phyloP scores from a whole-genome alignment of 2,888 invertebrate species.

The Trichogramma evanescens region DNA sequence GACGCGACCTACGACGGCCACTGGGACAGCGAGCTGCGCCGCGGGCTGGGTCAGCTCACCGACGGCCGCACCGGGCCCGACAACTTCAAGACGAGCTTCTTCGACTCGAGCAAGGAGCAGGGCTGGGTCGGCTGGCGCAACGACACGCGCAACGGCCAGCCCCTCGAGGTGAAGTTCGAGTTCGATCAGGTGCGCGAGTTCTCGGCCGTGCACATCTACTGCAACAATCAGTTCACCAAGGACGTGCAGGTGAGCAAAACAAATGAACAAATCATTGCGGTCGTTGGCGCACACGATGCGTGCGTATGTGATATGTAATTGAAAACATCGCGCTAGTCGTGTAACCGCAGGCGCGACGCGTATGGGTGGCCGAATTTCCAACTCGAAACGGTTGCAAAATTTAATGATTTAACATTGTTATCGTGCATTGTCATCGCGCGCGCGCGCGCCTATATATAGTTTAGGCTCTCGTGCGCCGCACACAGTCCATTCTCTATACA shows the following conservation, averaged over 20 bases:
- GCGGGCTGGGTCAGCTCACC: constrained; percentile 78
- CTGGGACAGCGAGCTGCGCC: constrained; percentile 67
- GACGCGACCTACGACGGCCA: constrained; percentile 82
- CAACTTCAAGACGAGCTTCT: constrained; percentile 61
- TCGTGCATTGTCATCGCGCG: too few species aligned
- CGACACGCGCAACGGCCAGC: constrained; percentile 58
- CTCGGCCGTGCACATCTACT: constrained; percentile 70
- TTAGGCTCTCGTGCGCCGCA: too few species aligned
- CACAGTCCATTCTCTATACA: too few species aligned
- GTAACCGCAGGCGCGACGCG: too few species aligned
- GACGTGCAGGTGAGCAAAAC: constrained; percentile 64
- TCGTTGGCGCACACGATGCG: too few species aligned
- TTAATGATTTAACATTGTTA: too few species aligned
- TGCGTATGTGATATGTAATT: too few species aligned
- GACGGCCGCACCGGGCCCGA: constrained; percentile 75
- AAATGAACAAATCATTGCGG: not conserved
- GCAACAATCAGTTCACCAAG: constrained; percentile 78
- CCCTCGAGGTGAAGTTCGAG: constrained; percentile 68
- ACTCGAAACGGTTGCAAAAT: too few species aligned
- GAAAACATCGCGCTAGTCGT: too few species aligned
- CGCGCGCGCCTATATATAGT: too few species aligned
- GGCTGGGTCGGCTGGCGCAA: constrained; percentile 92
- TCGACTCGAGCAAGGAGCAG: constrained; percentile 57
- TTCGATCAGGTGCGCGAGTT: constrained; percentile 86
- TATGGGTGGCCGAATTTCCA: too few species aligned